Conservation (phyloP, 2,797 vertebrate species). For the Pseudotriccus pelzelni region DNA sequence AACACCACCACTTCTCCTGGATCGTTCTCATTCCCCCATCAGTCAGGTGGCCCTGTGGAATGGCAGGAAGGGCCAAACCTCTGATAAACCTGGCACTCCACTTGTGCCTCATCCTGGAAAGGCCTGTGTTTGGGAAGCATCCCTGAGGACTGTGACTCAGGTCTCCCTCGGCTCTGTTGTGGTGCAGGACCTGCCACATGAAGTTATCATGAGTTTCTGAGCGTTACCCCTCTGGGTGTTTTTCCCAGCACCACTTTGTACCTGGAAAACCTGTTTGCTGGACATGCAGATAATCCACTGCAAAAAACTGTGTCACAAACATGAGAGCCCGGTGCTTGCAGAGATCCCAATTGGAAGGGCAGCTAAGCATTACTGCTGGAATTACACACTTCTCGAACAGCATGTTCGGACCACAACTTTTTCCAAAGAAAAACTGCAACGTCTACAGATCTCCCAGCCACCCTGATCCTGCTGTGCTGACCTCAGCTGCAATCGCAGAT, state of each 20-base stretch:
- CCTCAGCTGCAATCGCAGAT: background rate
- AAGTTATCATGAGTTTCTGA: background rate
- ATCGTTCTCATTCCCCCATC: background rate
- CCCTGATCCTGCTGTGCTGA: background rate
- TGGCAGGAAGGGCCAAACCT: slow-evolving; percentile 16
- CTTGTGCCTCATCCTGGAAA: background rate
- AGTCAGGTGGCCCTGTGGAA: background rate
- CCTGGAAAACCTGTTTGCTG: background rate
- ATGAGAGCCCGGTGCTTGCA: background rate
- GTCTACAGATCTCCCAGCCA: background rate
- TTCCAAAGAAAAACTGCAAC: background rate
- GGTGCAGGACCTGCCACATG: background rate
- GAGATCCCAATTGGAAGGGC: background rate
- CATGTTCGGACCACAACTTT: background rate
- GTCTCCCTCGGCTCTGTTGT: background rate
- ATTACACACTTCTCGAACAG: background rate
- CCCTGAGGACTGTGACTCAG: background rate
- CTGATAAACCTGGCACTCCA: background rate
- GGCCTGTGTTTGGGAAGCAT: background rate
- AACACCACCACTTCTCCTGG: background rate
- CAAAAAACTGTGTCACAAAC: background rate
- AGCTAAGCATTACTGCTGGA: background rate
- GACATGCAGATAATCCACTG: background rate
- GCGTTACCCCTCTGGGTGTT: background rate
- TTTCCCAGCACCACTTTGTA: background rate